Evolutionary conservation across 2,113 vertebrate species (phyloP), one percentile per base, ranked within the genome.

Genomic region (Siniperca knerii): DNA sequence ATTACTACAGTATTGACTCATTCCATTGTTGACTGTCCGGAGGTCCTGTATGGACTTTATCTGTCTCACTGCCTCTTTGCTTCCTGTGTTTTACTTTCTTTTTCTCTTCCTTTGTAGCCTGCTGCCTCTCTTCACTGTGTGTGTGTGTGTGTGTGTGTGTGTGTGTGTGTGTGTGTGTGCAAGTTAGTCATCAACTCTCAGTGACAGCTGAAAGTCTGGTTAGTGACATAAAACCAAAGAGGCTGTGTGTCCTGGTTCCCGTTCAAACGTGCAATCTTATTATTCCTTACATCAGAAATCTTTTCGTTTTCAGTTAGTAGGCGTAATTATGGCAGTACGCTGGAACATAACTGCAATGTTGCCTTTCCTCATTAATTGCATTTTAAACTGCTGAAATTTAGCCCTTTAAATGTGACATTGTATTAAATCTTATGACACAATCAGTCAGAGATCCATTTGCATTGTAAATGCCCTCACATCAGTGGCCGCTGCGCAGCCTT

Each of bases 1-100:
- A 55, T 90, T 83, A 84, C 86, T 78, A 87, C 85, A 82, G 75
- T 75, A 77, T 85, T 87, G 82, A 92, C 91, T 89, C 86, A 87
- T 86, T 83, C 77, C 57, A 55, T 58, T 74, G 75, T 74, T 89
- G 84, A 75, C 76, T 48, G 33, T 81, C 84, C 83, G 4, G 60
- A 67, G 77, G 86, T 65, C 86, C 81, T 57, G 40, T 42, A 5
- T 48, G 76, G 57, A 87, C 87, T 70, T 81, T 13, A 54, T 54
- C 46, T 11, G 16, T 83, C 79, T 87, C 66, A 48, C 75, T 75
- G 72, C 61, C 61, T 81, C 78, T 55, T 13, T 60, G n/a, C 46
- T 82, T 83, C 65, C 65, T 62, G 48, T 82, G 62, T 82, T 80
- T 81, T 61, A 75, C 55, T 77, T 84, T 81, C 62, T 40, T 29